Percentiles rank a stretch among this genome's conserved stretches.
Conservation (phyloP, 2,888 invertebrate genomes). For the Emesis russula region DNA sequence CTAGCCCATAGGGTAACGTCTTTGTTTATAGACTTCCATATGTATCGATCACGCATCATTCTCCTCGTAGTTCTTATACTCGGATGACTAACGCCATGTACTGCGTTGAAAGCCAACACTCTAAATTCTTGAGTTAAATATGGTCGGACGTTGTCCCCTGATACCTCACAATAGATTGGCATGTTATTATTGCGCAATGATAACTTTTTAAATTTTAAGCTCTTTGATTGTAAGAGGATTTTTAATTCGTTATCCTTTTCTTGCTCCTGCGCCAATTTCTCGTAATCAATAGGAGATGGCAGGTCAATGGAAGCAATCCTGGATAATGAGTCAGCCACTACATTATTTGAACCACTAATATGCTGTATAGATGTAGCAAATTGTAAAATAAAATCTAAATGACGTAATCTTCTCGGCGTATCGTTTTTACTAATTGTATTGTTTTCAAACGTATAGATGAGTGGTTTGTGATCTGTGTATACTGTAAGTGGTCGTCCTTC, state of each 20-base stretch:
- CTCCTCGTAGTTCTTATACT: slow-evolving; percentile 44
- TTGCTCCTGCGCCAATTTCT: neutral
- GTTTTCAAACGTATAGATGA: neutral
- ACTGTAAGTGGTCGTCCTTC: neutral
- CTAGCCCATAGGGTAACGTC: slow-evolving; percentile 43
- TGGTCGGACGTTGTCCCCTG: neutral
- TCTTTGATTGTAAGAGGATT: neutral
- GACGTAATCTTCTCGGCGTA: slow-evolving; percentile 40
- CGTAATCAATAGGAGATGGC: neutral
- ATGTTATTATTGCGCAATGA: neutral
- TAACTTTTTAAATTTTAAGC: neutral
- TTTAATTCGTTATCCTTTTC: slow-evolving; percentile 5
- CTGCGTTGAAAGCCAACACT: slow-evolving; percentile 33
- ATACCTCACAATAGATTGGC: neutral
- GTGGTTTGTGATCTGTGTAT: neutral
- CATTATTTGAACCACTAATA: slow-evolving; percentile 35
- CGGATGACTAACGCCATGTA: slow-evolving; percentile 46
- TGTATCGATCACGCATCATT: slow-evolving; percentile 52
- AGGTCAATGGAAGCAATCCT: neutral
- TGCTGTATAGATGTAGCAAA: slow-evolving; percentile 7
- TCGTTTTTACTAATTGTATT: neutral
- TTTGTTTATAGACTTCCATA: slow-evolving; percentile 57
- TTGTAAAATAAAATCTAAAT: slow-evolving; percentile 45
- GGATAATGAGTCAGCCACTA: neutral
- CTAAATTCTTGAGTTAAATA: slow-evolving; percentile 17